Evolutionary conservation across 1,140 invertebrate species (phyloP), one percentile per base, ranked within the genome.

Genomic region (Drosophila bifasciata): DNA sequence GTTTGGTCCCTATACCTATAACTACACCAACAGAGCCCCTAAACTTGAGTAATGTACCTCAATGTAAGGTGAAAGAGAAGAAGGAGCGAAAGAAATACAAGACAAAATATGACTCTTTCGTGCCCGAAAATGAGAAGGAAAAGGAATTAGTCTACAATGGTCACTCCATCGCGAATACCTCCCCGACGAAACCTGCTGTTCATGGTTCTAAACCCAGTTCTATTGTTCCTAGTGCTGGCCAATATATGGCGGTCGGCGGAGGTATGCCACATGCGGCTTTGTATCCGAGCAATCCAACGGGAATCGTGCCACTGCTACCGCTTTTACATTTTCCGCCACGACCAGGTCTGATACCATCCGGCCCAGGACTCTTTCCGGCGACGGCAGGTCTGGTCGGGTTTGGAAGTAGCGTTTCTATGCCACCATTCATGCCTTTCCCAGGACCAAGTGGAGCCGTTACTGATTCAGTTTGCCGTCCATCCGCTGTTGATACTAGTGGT

Each of bases 261-360:
- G 1, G 39, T 3, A 25, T 49, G 1, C n/a, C 66, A 8, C 70
- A 23, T 39, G 1, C 51, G 28, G 7, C 51, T 8, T 13, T 58
- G 17, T 81, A 64, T 16, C 23, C 79, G 15, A 50, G 15, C 6
- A 62, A 44, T 28, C 68, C 74, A 43, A n/a, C 44, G 17, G 60
- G 45, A 55, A 63, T 79, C 15, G 39, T 80, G 17, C 83, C 83
- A 0, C 63, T 84, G 46, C 32, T 83, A 13, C 81, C 79, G 0
- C 51, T 85, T 4, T 68, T 80, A 19, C 63, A 90, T 13, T 94
- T 93, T 77, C 92, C 93, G 5, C 92, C 94, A n/a, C 93, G 94
- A 5, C 94, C 95, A 9, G 94, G 95, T 36, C 91, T 96, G 23
- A 96, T 96, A 79, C 95, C 95, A 0, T 93, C 78, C 1, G 78